Evolutionary conservation across 1,140 invertebrate genomes (phyloP).

Genomic region (Plectrocnemia conspersa): DNA sequence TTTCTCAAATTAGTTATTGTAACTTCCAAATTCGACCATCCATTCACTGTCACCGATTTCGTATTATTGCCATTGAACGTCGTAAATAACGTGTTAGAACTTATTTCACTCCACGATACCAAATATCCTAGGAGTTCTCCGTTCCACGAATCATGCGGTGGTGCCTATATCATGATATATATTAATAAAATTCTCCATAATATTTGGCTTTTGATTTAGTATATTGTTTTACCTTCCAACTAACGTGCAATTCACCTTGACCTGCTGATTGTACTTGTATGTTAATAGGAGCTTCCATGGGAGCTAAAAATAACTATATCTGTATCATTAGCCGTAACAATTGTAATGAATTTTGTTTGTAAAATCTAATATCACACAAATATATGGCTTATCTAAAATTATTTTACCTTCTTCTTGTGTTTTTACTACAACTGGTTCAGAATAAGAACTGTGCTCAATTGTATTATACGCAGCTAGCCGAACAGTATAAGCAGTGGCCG

Average conservation of each 20-base stretch:
- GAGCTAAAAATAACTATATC: slow-evolving; percentile 51
- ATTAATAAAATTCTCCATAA: slow-evolving; percentile 1
- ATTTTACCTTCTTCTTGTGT: slow-evolving; percentile 75
- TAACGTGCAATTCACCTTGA: slow-evolving; percentile 72
- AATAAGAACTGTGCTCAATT: slow-evolving; percentile 74
- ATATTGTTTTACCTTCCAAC: slow-evolving; percentile 61
- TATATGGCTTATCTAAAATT: not conserved
- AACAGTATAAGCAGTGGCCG: slow-evolving; percentile 72
- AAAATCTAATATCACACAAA: slow-evolving; percentile 1
- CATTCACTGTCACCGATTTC: slow-evolving; percentile 53
- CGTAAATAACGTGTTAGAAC: slow-evolving; percentile 28
- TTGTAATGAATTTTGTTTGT: slow-evolving; percentile 1
- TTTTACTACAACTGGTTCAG: slow-evolving; percentile 65
- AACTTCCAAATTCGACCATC: slow-evolving; percentile 63
- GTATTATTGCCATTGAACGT: slow-evolving; percentile 38
- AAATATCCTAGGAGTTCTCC: slow-evolving; percentile 79
- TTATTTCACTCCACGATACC: slow-evolving; percentile 56
- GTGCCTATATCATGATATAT: slow-evolving; percentile 47
- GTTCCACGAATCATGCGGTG: slow-evolving; percentile 72
- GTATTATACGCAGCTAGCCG: slow-evolving; percentile 76
- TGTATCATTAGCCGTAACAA: not conserved
- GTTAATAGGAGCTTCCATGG: slow-evolving; percentile 73
- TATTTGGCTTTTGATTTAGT: not conserved
- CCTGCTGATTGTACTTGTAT: slow-evolving; percentile 73
- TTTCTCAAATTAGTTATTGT: slow-evolving; percentile 63